Base-by-base conservation (phyloP, 2,888 invertebrate species). In the Cephus sareptanus region DNA sequence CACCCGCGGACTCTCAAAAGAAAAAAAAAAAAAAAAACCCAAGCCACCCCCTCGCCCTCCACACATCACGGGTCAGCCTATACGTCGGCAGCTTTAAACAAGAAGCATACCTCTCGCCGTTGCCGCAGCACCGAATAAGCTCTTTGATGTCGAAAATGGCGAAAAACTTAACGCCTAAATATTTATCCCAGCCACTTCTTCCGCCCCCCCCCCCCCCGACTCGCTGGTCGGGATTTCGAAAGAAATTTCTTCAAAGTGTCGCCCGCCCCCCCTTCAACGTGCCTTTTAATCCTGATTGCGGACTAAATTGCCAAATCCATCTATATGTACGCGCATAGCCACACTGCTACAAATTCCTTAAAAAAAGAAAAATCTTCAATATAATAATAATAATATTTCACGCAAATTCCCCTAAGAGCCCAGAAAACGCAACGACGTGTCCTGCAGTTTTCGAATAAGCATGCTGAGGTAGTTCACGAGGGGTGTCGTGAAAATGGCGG, bases 171-270 rank as follows among this genome's bases (percentile, higher is more conserved):
- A 31, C 71, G 71, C 2, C 33, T 71, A 71, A 71, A 71, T 71
- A 71, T 71, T 71, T 71, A 71, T 35, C 56, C n/a, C 31, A 11
- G 30, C 56, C 40, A 31, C 73, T 74, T 35, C 35, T 35, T 35
- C 75, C 75, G 34, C 35, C 13, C 73, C 74, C 77, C 75, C 37
- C 15, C 74, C 73, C 76, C 74, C 75, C 76, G 73, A 35, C 76
- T 71, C 78, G 34, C 37, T 69, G 56, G 1, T 71, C 4, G 11
- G 13, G 71, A 15, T 31, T 71, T 31, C 31, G 71, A 31, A 71
- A 71, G n/a, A 33, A 71, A 33, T 11, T 31, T 71, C 71, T 71
- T 71, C 71, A 71, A 70, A 70, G 70, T 70, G 11, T n/a, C 30
- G 70, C 70, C 4, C 30, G 4, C 13, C 37, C 37, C 1, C 4